phyloP scores from a whole-genome alignment of 2,113 vertebrate species.

The Calyptommatus sinebrachiatus region DNA sequence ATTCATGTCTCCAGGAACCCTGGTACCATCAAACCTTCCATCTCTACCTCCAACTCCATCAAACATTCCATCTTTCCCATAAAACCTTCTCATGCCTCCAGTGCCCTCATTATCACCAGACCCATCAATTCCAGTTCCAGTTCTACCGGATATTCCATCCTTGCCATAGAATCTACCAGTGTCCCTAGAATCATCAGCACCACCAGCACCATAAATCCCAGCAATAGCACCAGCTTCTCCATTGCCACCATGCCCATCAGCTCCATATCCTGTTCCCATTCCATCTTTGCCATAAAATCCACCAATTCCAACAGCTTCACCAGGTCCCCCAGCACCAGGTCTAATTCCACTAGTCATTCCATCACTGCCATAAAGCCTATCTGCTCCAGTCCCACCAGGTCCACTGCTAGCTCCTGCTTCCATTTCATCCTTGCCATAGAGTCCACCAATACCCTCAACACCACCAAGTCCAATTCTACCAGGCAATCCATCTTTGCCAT shows the following conservation, averaged over 20 bases:
- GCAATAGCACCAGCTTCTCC: neutral
- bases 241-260: neutral
- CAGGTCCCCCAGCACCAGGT: rapidly evolving
- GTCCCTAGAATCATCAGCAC: neutral
- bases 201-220: neutral
- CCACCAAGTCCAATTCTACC: neutral
- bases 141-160: neutral
- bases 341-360: neutral
- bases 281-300: neutral
- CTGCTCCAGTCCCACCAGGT: neutral
- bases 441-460: neutral
- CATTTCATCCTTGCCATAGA: neutral
- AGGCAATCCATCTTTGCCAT: neutral
- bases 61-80: neutral
- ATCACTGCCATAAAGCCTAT: neutral
- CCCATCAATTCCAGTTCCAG: neutral
- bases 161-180: neutral
- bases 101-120: rapidly evolving
- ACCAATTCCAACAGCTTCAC: neutral
- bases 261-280: neutral
- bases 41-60: neutral
- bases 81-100: neutral
- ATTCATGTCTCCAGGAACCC: no score
- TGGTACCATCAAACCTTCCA: neutral
- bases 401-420: neutral